Evolutionary conservation across 2,888 invertebrate genomes (phyloP).

Genomic region (Xanthorhoe spadicearia): DNA sequence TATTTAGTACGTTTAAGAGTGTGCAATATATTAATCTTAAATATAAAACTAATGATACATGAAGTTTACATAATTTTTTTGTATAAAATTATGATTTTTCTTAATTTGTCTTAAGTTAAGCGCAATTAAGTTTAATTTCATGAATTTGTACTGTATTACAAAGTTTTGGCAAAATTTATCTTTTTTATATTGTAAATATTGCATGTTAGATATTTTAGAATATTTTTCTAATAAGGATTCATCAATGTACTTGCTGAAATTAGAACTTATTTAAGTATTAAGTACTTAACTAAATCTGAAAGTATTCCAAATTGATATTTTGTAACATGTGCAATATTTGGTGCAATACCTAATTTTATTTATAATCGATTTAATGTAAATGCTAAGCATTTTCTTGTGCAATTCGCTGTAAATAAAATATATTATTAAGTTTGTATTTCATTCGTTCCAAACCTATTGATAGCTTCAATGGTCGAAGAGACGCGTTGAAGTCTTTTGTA

Average conservation of each 20-base stretch:
- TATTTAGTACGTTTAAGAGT: background rate
- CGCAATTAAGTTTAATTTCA: too few relatives aligned
- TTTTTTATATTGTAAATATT: slow-evolving; percentile 16
- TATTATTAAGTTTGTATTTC: slow-evolving; percentile 18
- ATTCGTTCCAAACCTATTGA: background rate
- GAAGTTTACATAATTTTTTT: too few relatives aligned
- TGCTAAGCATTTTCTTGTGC: slow-evolving; percentile 41
- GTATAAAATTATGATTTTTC: too few relatives aligned
- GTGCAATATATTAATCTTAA: slow-evolving; percentile 1
- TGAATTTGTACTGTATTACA: too few relatives aligned
- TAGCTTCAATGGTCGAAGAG: background rate
- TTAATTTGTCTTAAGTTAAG: too few relatives aligned
- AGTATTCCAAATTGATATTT: slow-evolving; percentile 32
- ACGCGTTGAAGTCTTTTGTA: background rate
- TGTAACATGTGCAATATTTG: slow-evolving; percentile 58
- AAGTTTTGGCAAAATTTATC: too few relatives aligned
- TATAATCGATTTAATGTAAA: slow-evolving; percentile 26
- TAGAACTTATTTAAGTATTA: slow-evolving; percentile 2
- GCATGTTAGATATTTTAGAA: slow-evolving; percentile 1
- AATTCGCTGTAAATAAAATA: slow-evolving; percentile 50
- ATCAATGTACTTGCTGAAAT: background rate
- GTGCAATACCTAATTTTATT: slow-evolving; percentile 45
- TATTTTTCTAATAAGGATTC: background rate
- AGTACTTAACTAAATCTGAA: slow-evolving; percentile 2
- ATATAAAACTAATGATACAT: too few relatives aligned